Conservation (phyloP, 2,113 vertebrate species). For the Callospermophilus lateralis region DNA sequence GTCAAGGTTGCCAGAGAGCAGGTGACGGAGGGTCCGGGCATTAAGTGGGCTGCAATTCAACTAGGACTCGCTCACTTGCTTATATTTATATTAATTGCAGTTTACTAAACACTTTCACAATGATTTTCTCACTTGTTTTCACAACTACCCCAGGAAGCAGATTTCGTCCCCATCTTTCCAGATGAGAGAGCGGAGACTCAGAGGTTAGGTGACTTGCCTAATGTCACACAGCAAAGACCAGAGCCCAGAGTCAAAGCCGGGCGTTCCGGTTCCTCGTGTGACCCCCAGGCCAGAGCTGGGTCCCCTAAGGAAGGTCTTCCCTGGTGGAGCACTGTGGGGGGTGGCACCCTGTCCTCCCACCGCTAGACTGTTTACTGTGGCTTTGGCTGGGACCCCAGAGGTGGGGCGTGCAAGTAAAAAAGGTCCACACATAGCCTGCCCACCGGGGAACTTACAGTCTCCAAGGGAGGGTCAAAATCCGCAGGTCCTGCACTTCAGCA, state of each 20-base stretch:
- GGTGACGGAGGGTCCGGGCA: not conserved
- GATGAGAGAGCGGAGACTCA: slow-evolving; percentile 51
- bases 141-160: slow-evolving; percentile 70
- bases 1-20: not conserved
- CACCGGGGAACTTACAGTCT: not conserved
- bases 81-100: slow-evolving; percentile 71
- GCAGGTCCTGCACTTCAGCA: not conserved
- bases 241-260: not conserved
- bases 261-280: accelerated
- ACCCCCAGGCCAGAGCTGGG: not conserved
- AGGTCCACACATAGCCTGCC: not conserved
- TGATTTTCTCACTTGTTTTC: slow-evolving; percentile 78
- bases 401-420: not conserved
- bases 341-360: not conserved
- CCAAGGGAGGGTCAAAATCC: not conserved
- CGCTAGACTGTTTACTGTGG: not conserved
- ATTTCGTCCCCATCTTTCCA: slow-evolving; percentile 53
- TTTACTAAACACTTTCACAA: slow-evolving; percentile 77
- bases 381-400: too few relatives aligned
- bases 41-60: not conserved
- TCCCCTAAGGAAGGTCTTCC: not conserved
- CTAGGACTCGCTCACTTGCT: slow-evolving; percentile 20
- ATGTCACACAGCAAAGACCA: not conserved
- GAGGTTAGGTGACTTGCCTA: slow-evolving; percentile 43
- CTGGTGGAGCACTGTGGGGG: accelerated